Evolutionary conservation across 2,113 vertebrate species (phyloP), one percentile per base, ranked within the genome.

Genomic region (Tinamus guttatus): DNA sequence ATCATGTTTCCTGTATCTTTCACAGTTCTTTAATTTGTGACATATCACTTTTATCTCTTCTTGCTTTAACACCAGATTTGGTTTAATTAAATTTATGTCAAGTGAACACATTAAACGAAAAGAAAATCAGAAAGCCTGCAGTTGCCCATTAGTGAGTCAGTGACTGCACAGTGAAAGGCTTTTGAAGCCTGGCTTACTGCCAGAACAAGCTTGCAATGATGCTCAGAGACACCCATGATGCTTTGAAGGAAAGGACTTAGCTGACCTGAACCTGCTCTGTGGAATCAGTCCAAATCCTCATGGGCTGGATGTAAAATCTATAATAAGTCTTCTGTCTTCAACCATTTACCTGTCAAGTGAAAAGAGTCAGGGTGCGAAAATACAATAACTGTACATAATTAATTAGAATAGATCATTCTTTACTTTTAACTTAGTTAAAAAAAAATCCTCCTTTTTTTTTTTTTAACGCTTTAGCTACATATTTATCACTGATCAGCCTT

Each of bases 61-160:
- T 98, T 98, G 96, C 97, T 98, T 98, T 98, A 98, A 98, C 97
- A 98, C 95, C 94, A 98, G 98, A 98, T 98, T 98, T 98, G 97
- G 95, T 98, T 98, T 98, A 98, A 98, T 98, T 98, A 98, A 98
- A 98, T 98, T 98, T 98, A 98, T 98, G 97, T 98, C 98, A 98
- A 98, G 98, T 98, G 98, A 98, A 98, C 96, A 98, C 97, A 98
- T 98, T 98, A 98, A 98, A 98, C 70, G 97, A 98, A 97, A 94
- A 87, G 91, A 98, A 98, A 98, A 98, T 98, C 98, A 98, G 98
- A 98, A 98, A 98, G 98, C 97, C 98, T 98, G 96, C 97, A 98
- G 97, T 98, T 98, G 97, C 98, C 98, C 97, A 98, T 98, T 98
- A 98, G 98, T 98, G 98, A 98, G 97, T 98, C 98, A 98, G 97